A percentile compares a stretch with the other conserved stretches of the same genome.
Evolutionary conservation across 1,140 invertebrate genomes (phyloP).

Genomic region (Drosophila pectinifera): DNA sequence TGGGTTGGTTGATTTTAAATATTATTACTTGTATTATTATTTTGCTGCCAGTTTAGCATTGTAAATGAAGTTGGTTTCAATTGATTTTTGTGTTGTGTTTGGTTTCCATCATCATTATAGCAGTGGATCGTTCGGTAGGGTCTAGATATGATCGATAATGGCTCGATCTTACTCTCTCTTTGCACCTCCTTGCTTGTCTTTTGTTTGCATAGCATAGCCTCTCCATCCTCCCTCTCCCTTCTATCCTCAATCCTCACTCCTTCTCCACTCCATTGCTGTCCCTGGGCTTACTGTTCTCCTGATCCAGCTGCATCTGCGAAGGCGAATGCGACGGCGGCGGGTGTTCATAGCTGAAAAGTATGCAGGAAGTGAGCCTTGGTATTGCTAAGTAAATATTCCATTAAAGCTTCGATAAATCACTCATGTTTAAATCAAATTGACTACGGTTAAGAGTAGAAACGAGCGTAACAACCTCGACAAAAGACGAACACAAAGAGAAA

Average conservation of each 20-base stretch:
- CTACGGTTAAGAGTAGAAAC: too few relatives aligned
- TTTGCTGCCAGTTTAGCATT: slow-evolving; percentile 47
- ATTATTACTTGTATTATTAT: slow-evolving; percentile 25
- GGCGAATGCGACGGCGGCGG: slow-evolving; percentile 7
- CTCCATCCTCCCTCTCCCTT: slow-evolving; percentile 50
- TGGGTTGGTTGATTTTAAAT: slow-evolving; percentile 65
- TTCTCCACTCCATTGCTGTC: not conserved
- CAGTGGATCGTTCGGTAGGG: slow-evolving; percentile 58
- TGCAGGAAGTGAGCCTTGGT: not conserved
- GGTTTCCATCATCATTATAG: slow-evolving; percentile 34
- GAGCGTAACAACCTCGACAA: too few relatives aligned
- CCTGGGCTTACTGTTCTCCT: not conserved
- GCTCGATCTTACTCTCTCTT: slow-evolving; percentile 36
- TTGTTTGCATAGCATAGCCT: slow-evolving; percentile 45
- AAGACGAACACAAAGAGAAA: too few relatives aligned
- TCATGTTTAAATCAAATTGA: too few relatives aligned
- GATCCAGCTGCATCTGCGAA: slow-evolving; percentile 3
- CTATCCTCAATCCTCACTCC: slow-evolving; percentile 53
- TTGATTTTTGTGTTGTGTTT: slow-evolving; percentile 52
- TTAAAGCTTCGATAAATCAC: too few relatives aligned
- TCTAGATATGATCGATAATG: slow-evolving; percentile 65
- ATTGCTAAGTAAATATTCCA: too few relatives aligned
- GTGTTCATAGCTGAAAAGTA: not conserved
- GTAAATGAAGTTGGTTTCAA: slow-evolving; percentile 52
- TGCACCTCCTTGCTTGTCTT: not conserved